Evolutionary conservation across 2,797 vertebrate genomes (phyloP), one percentile per base, ranked within the genome.

Genomic region (Tangara arthus): DNA sequence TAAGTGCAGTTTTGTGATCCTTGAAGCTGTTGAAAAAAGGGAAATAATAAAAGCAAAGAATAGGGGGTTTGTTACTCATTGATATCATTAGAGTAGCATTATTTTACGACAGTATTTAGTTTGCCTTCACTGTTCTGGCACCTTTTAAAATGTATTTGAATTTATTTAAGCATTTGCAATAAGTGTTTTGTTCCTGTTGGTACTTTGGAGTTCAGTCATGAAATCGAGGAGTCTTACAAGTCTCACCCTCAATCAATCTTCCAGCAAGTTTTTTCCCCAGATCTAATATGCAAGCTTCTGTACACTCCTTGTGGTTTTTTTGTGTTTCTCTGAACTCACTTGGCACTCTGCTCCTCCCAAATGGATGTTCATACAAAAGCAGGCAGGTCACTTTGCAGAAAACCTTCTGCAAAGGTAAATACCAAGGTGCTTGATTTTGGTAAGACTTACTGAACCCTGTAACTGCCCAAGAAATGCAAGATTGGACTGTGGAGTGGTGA

Each of bases 401-500:
- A 61, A 47, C 21, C 20, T 53, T 46, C 57, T 55, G 64, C 11
- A 6, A 78, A 82, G 28, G n/a, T 28, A 30, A 3, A 8, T 32
- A 66, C 11, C 21, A 50, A 57, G 35, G 12, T 63, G 12, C 28
- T 87, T 55, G n/a, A 57, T 69, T 82, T 80, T 4, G 3, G 37
- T 82, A 34, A 47, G 27, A 57, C 49, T 61, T 71, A 68, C 13
- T 11, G 68, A 80, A 22, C 68, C 35, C 53, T 77, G 24, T 53
- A 57, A 49, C 24, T 84, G 86, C 30, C 46, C 1, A 2, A 52
- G 64, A 82, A 80, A 61, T 26, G 42, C 18, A 35, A 27, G 57
- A 9, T 0, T 61, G 41, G 71, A n/a, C 78, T 87, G 59, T 0
- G 35, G 57, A 41, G 60, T 7, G 7, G 37, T 30, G 2, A 0